A percentile compares a stretch with the other conserved stretches of the same genome.
Conservation (phyloP, 1,140 invertebrate genomes). For the Mylabris phalerata region DNA sequence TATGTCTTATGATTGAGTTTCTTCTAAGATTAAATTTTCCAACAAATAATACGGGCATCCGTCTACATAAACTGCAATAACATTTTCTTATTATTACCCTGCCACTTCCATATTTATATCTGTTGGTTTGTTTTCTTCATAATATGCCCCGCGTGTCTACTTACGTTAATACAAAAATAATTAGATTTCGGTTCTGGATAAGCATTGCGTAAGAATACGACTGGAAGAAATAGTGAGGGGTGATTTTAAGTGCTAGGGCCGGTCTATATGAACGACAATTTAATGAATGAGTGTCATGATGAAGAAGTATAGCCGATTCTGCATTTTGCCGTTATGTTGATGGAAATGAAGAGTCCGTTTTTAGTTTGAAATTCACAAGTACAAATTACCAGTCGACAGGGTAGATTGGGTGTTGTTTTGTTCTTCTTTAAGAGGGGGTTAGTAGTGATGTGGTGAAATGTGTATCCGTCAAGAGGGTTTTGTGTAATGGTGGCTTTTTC, state of each 20-base stretch:
- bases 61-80: too few species aligned
- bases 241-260: neutral
- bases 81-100: neutral
- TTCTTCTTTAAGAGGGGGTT: too few species aligned
- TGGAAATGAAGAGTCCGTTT: constrained; percentile 15
- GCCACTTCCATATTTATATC: constrained; percentile 5
- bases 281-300: constrained; percentile 11
- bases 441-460: too few species aligned
- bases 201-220: too few species aligned
- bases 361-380: constrained; percentile 8
- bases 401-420: neutral
- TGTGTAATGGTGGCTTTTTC: too few species aligned
- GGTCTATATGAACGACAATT: constrained; percentile 12
- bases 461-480: too few species aligned
- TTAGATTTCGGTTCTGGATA: neutral
- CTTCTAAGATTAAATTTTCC: too few species aligned
- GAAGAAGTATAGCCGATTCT: neutral
- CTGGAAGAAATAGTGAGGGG: neutral
- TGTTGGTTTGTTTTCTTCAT: neutral
- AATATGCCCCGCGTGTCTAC: constrained; percentile 11
- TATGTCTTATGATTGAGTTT: too few species aligned
- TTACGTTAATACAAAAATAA: constrained; percentile 14
- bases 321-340: neutral
- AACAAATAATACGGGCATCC: too few species aligned
- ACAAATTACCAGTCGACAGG: constrained; percentile 5